A percentile compares a stretch with the other conserved stretches of the same genome.
phyloP scores from a whole-genome alignment of 2,888 invertebrate genomes.

The Eilema caniola region DNA sequence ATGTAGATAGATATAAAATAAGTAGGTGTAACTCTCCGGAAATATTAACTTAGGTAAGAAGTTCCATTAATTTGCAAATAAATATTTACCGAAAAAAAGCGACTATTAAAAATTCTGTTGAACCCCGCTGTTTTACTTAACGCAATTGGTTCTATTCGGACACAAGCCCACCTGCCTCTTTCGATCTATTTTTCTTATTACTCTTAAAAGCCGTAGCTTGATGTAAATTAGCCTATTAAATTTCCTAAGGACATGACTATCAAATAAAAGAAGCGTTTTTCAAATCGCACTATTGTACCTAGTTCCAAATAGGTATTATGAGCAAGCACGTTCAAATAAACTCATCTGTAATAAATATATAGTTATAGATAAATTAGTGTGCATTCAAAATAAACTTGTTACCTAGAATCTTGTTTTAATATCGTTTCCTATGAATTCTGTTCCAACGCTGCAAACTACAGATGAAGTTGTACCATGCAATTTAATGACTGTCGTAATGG shows the following conservation, averaged over 20 bases:
- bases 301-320: background rate
- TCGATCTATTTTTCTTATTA: too few species aligned
- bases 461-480: conserved; percentile 11
- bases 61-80: background rate
- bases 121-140: background rate
- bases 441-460: background rate
- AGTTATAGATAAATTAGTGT: background rate
- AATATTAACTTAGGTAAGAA: too few species aligned
- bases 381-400: background rate
- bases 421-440: background rate
- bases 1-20: too few species aligned
- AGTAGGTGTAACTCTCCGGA: too few species aligned
- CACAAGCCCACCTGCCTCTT: too few species aligned
- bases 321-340: background rate
- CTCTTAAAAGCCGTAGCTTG: background rate
- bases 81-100: background rate
- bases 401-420: background rate
- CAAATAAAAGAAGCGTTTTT: background rate
- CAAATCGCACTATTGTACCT: background rate
- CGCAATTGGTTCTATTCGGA: background rate
- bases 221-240: background rate
- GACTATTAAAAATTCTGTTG: too few species aligned
- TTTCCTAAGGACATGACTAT: background rate
- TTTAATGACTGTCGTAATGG: background rate
- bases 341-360: background rate